phyloP scores from a whole-genome alignment of 2,113 vertebrate genomes.

The Zosterops pallidus region DNA sequence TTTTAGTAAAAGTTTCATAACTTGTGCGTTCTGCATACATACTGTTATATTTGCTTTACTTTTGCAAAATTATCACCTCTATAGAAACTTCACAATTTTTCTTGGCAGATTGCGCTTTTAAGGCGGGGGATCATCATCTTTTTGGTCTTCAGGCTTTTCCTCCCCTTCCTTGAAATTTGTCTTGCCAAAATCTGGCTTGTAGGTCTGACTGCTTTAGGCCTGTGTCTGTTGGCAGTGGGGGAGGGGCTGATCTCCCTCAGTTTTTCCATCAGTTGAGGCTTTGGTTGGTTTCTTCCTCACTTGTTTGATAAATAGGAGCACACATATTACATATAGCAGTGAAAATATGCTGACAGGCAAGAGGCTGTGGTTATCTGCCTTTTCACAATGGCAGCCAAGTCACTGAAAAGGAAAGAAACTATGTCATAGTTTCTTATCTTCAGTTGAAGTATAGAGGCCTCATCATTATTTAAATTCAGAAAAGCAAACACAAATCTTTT shows the following conservation, averaged over 20 bases:
- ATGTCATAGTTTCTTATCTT: not conserved
- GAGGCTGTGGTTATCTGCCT: not conserved
- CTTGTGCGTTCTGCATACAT: fast-evolving
- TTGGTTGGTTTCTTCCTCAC: not conserved
- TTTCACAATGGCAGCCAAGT: not conserved
- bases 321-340: not conserved
- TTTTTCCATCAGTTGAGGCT: not conserved
- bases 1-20: not conserved
- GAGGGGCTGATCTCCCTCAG: not conserved
- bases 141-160: not conserved
- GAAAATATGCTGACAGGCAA: not conserved
- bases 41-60: not conserved
- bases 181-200: not conserved
- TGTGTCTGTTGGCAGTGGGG: fast-evolving
- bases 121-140: not conserved
- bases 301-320: not conserved
- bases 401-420: not conserved
- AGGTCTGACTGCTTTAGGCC: not conserved
- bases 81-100: not conserved
- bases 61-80: not conserved
- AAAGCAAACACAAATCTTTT: not conserved
- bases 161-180: not conserved
- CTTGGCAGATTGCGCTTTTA: not conserved
- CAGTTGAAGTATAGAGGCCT: not conserved
- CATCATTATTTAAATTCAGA: not conserved